phyloP scores from a whole-genome alignment of 2,888 invertebrate species.

The Acrobasis repandana region DNA sequence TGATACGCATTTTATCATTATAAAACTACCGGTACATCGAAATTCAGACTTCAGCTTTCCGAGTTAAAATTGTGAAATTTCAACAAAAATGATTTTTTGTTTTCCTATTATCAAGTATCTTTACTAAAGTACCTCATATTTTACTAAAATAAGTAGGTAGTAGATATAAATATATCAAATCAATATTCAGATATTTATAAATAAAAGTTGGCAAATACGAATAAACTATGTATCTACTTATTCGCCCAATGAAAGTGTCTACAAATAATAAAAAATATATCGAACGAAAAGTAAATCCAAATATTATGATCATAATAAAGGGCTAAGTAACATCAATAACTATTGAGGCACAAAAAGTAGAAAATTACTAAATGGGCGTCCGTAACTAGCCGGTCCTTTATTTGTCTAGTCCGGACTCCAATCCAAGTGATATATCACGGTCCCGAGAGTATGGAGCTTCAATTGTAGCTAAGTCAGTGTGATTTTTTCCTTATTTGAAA shows the following conservation, averaged over 20 bases:
- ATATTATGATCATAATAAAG: slow-evolving; percentile 29
- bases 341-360: slow-evolving; percentile 35
- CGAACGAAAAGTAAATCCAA: slow-evolving; percentile 19
- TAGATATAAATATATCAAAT: no score
- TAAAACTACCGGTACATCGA: not conserved
- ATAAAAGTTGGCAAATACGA: not conserved
- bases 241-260: not conserved
- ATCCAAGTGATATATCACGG: slow-evolving; percentile 50
- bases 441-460: slow-evolving; percentile 34
- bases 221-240: not conserved
- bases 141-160: no score
- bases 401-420: slow-evolving; percentile 47
- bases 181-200: not conserved
- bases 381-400: slow-evolving; percentile 52
- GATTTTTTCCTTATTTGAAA: not conserved
- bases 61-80: not conserved
- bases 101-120: not conserved
- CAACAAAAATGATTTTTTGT: not conserved
- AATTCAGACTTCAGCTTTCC: not conserved
- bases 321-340: slow-evolving; percentile 29
- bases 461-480: not conserved
- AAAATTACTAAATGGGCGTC: slow-evolving; percentile 48
- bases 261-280: not conserved
- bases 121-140: no score
- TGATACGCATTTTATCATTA: slow-evolving; percentile 31